These are phyloP conservation scores for Stenichneumon culpator DNA, from an alignment of 2,888 invertebrate genomes.

Conservation along the genomic window DNA sequence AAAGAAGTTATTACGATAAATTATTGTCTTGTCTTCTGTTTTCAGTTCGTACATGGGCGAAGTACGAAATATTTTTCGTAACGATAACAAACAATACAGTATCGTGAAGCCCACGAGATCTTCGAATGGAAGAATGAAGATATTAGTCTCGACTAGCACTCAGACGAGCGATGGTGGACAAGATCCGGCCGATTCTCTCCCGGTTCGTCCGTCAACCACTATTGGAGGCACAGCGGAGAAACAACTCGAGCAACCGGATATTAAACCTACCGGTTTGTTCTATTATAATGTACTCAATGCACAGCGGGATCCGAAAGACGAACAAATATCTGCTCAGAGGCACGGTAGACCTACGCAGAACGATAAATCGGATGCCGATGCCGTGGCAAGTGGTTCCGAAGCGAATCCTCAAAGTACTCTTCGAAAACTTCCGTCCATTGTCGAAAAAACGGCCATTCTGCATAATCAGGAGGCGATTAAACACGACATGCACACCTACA, in stretches of 20 bases:
- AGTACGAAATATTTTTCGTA: constrained; percentile 21
- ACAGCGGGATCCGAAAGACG: background rate
- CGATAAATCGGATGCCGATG: background rate
- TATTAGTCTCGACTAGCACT: constrained; percentile 46
- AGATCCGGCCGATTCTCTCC: background rate
- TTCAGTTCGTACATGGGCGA: constrained; percentile 54
- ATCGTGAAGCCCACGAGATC: background rate
- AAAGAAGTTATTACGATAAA: background rate
- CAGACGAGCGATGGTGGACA: constrained; percentile 26
- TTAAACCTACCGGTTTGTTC: background rate
- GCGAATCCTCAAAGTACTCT: background rate
- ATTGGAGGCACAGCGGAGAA: background rate
- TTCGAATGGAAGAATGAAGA: background rate
- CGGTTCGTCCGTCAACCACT: background rate
- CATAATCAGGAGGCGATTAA: background rate
- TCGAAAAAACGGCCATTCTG: background rate
- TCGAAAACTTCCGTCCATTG: background rate
- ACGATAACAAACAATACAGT: background rate
- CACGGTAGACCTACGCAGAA: background rate
- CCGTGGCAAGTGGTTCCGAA: background rate
- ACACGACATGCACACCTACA: constrained; percentile 12
- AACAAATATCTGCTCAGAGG: background rate
- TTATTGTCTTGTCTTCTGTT: background rate
- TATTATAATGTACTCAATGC: background rate
- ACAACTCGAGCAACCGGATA: background rate